phyloP scores from a whole-genome alignment of 2,888 invertebrate species.

The Apamea crenata region DNA sequence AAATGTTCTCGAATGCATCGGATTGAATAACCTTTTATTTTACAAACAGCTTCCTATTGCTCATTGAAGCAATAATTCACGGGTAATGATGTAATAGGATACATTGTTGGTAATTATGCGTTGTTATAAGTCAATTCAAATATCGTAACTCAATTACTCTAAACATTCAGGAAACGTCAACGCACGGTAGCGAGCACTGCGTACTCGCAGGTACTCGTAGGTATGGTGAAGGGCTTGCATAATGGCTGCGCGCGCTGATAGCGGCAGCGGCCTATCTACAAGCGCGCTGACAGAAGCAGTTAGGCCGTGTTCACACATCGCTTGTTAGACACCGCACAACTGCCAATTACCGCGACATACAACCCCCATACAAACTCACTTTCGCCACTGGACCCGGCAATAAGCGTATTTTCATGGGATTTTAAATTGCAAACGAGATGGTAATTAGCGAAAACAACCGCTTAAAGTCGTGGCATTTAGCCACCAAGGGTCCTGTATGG shows the following conservation, averaged over 20 bases:
- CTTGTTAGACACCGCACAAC: slow-evolving; percentile 76
- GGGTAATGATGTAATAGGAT: slow-evolving; percentile 70
- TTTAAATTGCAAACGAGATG: slow-evolving; percentile 90
- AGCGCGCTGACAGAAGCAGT: slow-evolving; percentile 73
- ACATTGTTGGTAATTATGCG: slow-evolving; percentile 72
- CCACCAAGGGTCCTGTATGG: slow-evolving; percentile 85
- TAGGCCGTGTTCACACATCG: slow-evolving; percentile 79
- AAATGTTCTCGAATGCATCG: slow-evolving; percentile 60
- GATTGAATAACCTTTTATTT: slow-evolving; percentile 71
- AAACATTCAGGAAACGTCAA: slow-evolving; percentile 82
- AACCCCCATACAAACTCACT: slow-evolving; percentile 81
- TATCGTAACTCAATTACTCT: slow-evolving; percentile 80
- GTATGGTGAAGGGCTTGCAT: slow-evolving; percentile 76
- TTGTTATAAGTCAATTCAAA: slow-evolving; percentile 77
- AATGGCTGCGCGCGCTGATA: slow-evolving; percentile 71
- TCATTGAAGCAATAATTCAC: slow-evolving; percentile 71
- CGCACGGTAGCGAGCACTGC: slow-evolving; percentile 72
- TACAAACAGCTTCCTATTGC: slow-evolving; percentile 66
- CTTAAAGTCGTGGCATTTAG: slow-evolving; percentile 83
- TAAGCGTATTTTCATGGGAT: slow-evolving; percentile 76
- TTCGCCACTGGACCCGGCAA: slow-evolving; percentile 78
- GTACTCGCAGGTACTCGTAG: slow-evolving; percentile 37
- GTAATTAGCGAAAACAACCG: slow-evolving; percentile 88
- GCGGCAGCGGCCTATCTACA: slow-evolving; percentile 64
- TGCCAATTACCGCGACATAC: slow-evolving; percentile 84